Evolutionary conservation across 1,140 invertebrate species (phyloP).

Genomic region (Caenorhabditis remanei): DNA sequence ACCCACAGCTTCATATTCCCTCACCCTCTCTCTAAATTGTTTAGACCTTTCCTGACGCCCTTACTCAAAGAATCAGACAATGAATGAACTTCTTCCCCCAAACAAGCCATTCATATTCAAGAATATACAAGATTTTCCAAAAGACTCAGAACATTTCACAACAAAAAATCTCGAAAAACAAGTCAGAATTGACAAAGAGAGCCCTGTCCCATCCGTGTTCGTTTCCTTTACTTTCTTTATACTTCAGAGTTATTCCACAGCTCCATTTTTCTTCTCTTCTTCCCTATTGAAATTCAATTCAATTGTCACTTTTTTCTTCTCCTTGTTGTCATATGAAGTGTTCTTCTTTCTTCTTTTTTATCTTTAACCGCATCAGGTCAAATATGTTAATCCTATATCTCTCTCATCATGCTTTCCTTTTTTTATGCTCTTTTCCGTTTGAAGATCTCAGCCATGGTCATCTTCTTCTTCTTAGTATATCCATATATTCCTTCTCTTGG

Average conservation of each 20-base stretch:
- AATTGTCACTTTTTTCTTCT: background rate
- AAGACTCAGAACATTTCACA: background rate
- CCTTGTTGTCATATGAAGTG: background rate
- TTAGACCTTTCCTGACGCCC: too few species aligned
- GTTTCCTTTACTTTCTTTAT: background rate
- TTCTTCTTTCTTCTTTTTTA: background rate
- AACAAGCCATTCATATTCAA: background rate
- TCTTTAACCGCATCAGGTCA: conserved; percentile 20
- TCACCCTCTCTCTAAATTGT: too few species aligned
- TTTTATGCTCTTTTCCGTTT: conserved; percentile 8
- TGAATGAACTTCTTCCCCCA: background rate
- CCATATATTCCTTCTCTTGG: background rate
- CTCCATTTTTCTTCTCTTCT: background rate
- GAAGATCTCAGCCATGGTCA: background rate
- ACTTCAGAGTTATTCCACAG: background rate
- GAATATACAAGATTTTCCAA: too few species aligned
- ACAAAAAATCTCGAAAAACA: background rate
- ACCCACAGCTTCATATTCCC: too few species aligned
- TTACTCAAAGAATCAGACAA: too few species aligned
- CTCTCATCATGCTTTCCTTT: background rate
- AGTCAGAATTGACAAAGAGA: background rate
- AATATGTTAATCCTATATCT: conserved; percentile 20
- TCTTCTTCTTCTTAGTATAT: background rate
- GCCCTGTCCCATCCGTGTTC: background rate
- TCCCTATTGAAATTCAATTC: conserved; percentile 1